Percentiles rank a stretch among this genome's conserved stretches.
phyloP scores from a whole-genome alignment of 2,113 vertebrate species.

The Sinocyclocheilus maitianheensis region DNA sequence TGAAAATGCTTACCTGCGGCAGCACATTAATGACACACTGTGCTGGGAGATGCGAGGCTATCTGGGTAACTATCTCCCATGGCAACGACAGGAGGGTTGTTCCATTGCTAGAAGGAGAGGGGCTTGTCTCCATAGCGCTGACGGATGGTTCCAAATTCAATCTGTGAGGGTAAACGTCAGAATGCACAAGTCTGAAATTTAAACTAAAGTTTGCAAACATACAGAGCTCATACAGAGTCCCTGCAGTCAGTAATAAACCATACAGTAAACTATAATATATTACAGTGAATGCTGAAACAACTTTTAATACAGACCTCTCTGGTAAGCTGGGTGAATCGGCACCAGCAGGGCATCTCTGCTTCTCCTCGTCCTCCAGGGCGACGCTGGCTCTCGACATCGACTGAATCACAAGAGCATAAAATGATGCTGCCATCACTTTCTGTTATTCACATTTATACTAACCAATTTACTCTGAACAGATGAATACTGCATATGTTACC shows the following conservation, averaged over 20 bases:
- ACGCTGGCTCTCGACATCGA: slow-evolving; percentile 36
- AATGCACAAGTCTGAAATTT: background rate
- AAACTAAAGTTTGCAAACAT: too few species aligned
- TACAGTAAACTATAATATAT: too few species aligned
- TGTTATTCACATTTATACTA: background rate
- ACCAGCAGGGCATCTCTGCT: slow-evolving; percentile 10
- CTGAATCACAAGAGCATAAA: slow-evolving; percentile 8
- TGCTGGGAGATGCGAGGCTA: slow-evolving; percentile 76
- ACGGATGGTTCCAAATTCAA: slow-evolving; percentile 24
- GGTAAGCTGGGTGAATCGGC: background rate
- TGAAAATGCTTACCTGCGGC: slow-evolving; percentile 67
- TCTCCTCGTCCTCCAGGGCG: slow-evolving; percentile 31
- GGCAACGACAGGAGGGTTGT: slow-evolving; percentile 73
- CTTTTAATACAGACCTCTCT: too few species aligned
- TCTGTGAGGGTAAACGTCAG: slow-evolving; percentile 48
- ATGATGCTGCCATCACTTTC: background rate
- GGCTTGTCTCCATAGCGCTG: slow-evolving; percentile 50
- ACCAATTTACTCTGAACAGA: background rate
- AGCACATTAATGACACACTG: slow-evolving; percentile 73
- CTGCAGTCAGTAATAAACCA: too few species aligned
- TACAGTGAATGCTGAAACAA: too few species aligned
- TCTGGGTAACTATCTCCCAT: slow-evolving; percentile 75
- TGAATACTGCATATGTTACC: background rate
- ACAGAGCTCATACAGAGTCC: too few species aligned
- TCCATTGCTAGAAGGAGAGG: slow-evolving; percentile 63